Conservation (phyloP, 92 coral and sea anemone genomes). For the Palythoa grandiflora region DNA sequence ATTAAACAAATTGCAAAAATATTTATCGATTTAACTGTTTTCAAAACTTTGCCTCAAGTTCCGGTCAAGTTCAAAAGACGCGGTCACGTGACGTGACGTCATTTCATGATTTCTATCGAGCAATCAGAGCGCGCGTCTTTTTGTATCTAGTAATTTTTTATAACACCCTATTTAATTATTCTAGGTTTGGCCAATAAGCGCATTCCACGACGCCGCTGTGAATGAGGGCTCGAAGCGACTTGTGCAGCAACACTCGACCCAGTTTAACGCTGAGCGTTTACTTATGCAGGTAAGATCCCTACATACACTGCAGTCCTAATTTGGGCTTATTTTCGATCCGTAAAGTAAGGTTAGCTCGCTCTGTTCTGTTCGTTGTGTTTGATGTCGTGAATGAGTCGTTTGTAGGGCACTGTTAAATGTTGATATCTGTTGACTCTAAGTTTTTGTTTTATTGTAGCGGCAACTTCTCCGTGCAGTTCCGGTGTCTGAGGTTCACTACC, state of each 20-base stretch:
- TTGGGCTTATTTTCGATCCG: no score
- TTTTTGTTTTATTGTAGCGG: constrained; percentile 61
- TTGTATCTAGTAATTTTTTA: not conserved
- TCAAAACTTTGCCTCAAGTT: no score
- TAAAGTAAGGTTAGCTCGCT: no score
- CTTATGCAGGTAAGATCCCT: constrained; percentile 71
- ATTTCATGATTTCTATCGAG: not conserved
- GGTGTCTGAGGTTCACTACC: constrained; percentile 85
- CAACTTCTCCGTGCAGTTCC: constrained; percentile 89
- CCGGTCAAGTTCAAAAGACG: no score
- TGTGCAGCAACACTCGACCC: constrained; percentile 77
- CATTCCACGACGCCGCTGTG: constrained; percentile 81
- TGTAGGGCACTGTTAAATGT: no score
- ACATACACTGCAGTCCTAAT: not conserved
- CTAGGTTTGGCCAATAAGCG: constrained; percentile 85
- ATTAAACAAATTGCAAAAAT: not conserved
- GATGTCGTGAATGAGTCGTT: no score
- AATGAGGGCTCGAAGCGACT: constrained; percentile 77
- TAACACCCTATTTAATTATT: not conserved
- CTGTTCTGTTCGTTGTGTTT: no score
- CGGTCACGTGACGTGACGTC: no score
- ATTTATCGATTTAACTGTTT: no score
- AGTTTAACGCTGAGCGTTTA: constrained; percentile 73
- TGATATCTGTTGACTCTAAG: not conserved
- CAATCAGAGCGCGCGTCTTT: not conserved